phyloP scores from a whole-genome alignment of 2,888 invertebrate genomes.

The Sphaeridia pumilis region DNA sequence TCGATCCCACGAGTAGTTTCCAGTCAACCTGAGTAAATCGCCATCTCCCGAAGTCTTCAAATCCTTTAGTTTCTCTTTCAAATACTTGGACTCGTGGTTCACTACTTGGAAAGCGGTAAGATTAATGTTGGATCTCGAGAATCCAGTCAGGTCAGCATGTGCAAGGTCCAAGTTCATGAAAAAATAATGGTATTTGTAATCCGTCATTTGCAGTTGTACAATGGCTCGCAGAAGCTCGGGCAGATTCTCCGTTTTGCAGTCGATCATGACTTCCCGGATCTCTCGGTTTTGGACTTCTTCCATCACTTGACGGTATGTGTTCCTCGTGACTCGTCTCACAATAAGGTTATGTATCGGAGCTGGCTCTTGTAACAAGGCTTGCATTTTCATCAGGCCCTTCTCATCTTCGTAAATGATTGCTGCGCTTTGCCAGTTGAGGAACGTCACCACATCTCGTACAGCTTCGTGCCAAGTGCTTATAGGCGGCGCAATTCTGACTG shows the following conservation, averaged over 20 bases:
- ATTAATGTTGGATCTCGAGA: slow-evolving; percentile 29
- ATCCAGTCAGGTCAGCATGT: slow-evolving; percentile 29
- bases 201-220: slow-evolving; percentile 55
- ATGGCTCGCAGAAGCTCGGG: slow-evolving; percentile 29
- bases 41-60: slow-evolving; percentile 32
- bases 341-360: slow-evolving; percentile 40
- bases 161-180: slow-evolving; percentile 52
- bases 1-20: slow-evolving; percentile 20
- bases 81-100: slow-evolving; percentile 27
- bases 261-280: slow-evolving; percentile 42
- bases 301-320: slow-evolving; percentile 42
- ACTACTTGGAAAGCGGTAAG: slow-evolving; percentile 32
- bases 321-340: slow-evolving; percentile 41
- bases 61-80: slow-evolving; percentile 31
- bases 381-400: slow-evolving; percentile 42
- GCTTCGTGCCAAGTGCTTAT: slow-evolving; percentile 19
- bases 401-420: slow-evolving; percentile 33
- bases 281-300: slow-evolving; percentile 43
- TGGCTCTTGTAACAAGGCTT: slow-evolving; percentile 42
- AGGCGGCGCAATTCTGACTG: slow-evolving; percentile 26
- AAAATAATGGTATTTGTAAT: slow-evolving; percentile 71
- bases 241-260: slow-evolving; percentile 39
- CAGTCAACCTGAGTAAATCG: slow-evolving; percentile 22
- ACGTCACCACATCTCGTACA: slow-evolving; percentile 26
- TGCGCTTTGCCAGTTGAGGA: slow-evolving; percentile 19